Base-by-base conservation (phyloP, 2,113 vertebrate species). In the Campylomormyrus numenius region DNA sequence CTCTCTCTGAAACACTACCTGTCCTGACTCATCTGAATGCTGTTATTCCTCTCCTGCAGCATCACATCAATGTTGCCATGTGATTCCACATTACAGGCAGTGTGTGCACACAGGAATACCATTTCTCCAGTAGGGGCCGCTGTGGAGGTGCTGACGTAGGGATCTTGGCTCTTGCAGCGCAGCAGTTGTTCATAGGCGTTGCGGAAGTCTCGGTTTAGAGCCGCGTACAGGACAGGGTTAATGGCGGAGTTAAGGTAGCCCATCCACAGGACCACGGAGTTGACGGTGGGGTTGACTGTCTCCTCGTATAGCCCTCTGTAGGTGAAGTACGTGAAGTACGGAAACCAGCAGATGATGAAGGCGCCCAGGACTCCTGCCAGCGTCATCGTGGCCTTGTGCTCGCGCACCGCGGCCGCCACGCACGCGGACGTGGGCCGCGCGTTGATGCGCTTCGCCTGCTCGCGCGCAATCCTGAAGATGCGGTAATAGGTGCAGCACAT, bases 231-330 rank as follows among this genome's bases (percentile, higher is more conserved):
- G 90, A 99, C 96, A 90, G 98, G 98, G 93, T 99, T 99, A 83
- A 99, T 94, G n/a, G 96, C 96, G 0, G 98, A 99, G 94, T 99
- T 99, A 89, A 97, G 95, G 0, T 99, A 99, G 88, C 97, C 98
- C 90, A 99, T 93, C 98, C 98, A 99, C 88, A 96, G 94, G 46
- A 95, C 92, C 4, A 96, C 58, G 0, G 95, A 95, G 87, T 95
- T 93, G 62, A 92, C 70, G 0, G 92, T 92, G 1, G 90, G 91
- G 0, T 94, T 92, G 66, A 91, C 91, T 0, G 70, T 91, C 50
- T 93, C 93, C 21, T 88, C 90, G 42, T 91, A 91, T 21, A 98
- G 89, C 8, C 97, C 97, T 2, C 95, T 95, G 92, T 95, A 98
- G 0, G 93, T 96, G 84, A 99, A 97, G 13, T 95, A 95, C 0